phyloP scores from a whole-genome alignment of 2,888 invertebrate genomes.

The Ctenicera cuprea region DNA sequence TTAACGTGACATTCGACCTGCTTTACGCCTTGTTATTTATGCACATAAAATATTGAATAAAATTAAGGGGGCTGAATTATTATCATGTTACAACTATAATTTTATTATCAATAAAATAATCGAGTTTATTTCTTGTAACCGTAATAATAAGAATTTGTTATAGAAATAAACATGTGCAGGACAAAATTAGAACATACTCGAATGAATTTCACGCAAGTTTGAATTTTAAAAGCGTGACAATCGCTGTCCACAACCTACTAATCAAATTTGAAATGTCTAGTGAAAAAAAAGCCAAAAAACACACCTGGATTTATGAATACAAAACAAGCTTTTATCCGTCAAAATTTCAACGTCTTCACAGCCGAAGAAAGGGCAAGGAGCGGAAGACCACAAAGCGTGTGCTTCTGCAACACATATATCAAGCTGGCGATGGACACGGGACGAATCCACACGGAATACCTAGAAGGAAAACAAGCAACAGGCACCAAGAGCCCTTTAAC shows the following conservation, averaged over 20 bases:
- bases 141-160: neutral
- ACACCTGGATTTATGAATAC: constrained; percentile 40
- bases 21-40: constrained; percentile 42
- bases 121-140: neutral
- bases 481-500: constrained; percentile 1
- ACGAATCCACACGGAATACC: constrained; percentile 10
- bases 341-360: constrained; percentile 19
- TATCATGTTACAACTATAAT: neutral
- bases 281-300: neutral
- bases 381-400: constrained; percentile 51
- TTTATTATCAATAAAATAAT: neutral
- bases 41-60: constrained; percentile 25
- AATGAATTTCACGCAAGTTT: constrained; percentile 44
- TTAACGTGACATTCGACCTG: constrained; percentile 58
- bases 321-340: constrained; percentile 1
- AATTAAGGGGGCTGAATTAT: constrained; percentile 1
- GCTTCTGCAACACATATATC: constrained; percentile 44
- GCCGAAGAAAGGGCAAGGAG: constrained; percentile 30
- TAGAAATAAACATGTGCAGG: neutral
- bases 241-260: neutral
- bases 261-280: constrained; percentile 6
- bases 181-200: constrained; percentile 37
- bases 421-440: constrained; percentile 30
- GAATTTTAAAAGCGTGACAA: constrained; percentile 26
- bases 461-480: constrained; percentile 26